A percentile compares a stretch with the other conserved stretches of the same genome.
These are phyloP conservation scores for Ictalurus punctatus DNA, from an alignment of 2,113 vertebrate species.

Conservation along the genomic window DNA sequence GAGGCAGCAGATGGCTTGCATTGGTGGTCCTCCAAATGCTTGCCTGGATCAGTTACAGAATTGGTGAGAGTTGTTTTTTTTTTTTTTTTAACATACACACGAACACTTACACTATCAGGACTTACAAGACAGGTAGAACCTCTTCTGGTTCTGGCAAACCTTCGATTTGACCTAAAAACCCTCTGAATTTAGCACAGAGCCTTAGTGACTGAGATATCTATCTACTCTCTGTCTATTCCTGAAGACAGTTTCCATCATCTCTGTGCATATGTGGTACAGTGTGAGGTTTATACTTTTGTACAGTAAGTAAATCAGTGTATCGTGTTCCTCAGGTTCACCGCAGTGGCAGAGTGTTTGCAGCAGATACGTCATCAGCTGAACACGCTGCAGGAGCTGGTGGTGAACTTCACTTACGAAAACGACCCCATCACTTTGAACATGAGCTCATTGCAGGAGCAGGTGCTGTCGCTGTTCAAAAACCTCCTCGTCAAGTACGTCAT, in stretches of 20 bases:
- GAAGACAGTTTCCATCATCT: neutral
- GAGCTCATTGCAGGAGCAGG: constrained; percentile 69
- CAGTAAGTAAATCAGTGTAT: neutral
- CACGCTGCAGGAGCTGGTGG: constrained; percentile 83
- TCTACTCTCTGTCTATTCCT: neutral
- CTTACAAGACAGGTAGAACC: neutral
- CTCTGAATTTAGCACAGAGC: neutral
- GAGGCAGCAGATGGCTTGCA: constrained; percentile 87
- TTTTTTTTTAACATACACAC: neutral
- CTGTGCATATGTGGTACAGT: neutral
- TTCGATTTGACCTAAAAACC: neutral
- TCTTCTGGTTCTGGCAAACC: neutral
- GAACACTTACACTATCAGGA: neutral
- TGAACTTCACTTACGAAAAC: constrained; percentile 71
- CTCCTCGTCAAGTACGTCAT: constrained; percentile 82
- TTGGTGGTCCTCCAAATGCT: constrained; percentile 82
- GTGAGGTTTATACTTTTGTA: neutral
- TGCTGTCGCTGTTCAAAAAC: constrained; percentile 73
- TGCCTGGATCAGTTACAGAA: constrained; percentile 85
- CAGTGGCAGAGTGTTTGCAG: constrained; percentile 80
- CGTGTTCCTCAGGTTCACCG: constrained; percentile 79
- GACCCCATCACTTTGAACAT: constrained; percentile 76
- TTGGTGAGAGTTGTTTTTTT: constrained; percentile 70
- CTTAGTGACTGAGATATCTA: neutral
- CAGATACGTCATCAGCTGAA: constrained; percentile 83